Evolutionary conservation across 2,888 invertebrate genomes (phyloP).

Genomic region (Smittia sp.): DNA sequence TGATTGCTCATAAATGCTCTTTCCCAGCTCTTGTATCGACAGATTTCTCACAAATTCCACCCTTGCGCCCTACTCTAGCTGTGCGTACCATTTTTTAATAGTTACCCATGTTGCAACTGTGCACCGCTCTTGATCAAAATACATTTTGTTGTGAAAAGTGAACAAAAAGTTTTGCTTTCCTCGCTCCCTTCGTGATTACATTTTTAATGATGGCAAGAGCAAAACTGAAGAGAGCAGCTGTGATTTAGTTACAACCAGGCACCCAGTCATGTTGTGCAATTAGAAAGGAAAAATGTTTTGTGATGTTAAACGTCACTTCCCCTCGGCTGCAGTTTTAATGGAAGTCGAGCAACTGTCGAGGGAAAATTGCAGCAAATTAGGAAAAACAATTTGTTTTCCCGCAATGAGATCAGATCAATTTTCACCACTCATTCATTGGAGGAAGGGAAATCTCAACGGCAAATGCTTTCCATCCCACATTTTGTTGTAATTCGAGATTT

Average conservation of each 20-base stretch:
- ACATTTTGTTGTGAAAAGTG: conserved; percentile 35
- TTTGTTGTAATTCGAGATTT: background rate
- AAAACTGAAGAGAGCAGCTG: conserved; percentile 41
- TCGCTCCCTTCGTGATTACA: conserved; percentile 26
- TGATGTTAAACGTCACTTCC: background rate
- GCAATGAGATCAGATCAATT: background rate
- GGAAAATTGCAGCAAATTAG: too few relatives aligned
- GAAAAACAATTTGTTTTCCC: background rate
- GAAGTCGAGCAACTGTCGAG: too few relatives aligned
- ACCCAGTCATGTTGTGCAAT: conserved; percentile 36
- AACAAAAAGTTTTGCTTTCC: conserved; percentile 22
- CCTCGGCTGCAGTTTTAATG: too few relatives aligned
- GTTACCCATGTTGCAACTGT: conserved; percentile 32
- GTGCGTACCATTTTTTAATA: conserved; percentile 8
- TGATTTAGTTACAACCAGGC: conserved; percentile 40
- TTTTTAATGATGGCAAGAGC: conserved; percentile 36
- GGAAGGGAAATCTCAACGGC: background rate
- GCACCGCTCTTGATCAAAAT: conserved; percentile 16
- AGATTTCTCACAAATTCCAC: background rate
- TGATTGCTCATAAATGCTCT: conserved; percentile 12
- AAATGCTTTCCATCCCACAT: background rate
- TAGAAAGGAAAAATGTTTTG: conserved; percentile 14
- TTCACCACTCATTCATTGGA: background rate
- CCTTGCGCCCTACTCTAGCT: background rate
- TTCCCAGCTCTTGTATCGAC: conserved; percentile 8